Base-by-base conservation (phyloP, 2,888 invertebrate species). In the Melanostoma mellinum region DNA sequence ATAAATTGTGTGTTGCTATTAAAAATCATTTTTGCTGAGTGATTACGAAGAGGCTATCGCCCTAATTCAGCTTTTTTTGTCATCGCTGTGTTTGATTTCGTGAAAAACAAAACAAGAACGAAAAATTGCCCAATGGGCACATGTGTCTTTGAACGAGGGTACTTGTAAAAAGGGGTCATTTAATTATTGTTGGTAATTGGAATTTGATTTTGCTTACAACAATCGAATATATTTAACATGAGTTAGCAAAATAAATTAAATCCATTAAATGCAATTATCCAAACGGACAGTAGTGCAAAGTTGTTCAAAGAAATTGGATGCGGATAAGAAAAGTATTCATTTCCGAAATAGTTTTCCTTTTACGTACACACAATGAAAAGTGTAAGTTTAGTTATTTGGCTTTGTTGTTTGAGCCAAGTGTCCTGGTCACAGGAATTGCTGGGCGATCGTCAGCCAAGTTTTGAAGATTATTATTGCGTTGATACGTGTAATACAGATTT, bases 401-500 rank as follows among this genome's bases (percentile, higher is more conserved):
- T 81, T 20, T 71, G 69, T 9, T 38, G 53, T 33, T 52, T 71
- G n/a, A 35, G 50, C n/a, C 40, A 58, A 56, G 42, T 72, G 30
- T 71, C 75, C n/a, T 58, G 58, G 38, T 48, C 77, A 1, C 75
- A 77, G 38, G 52, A 76, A 3, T 40, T 32, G 33, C 36, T 65
- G 8, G 65, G 84, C 44, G 74, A 86, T 10, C 68, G 56, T 0
- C 50, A 10, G 2, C 88, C 88, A 3, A 88, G 86, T 4, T 68
- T 87, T 8, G 85, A 86, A 0, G 35, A 85, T 58, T 89, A 88
- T 36, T 89, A 88, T 68, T 84, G 87, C 9, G 67, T 86, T 8
- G 88, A 89, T 69, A 65, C 86, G 1, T 89, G 89, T 6, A 82
- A 78, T n/a, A 53, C 86, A 3, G 55, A 74, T 20, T 87, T 88